Base-by-base conservation (phyloP, 2,113 vertebrate species). In the Hoplias malabaricus region DNA sequence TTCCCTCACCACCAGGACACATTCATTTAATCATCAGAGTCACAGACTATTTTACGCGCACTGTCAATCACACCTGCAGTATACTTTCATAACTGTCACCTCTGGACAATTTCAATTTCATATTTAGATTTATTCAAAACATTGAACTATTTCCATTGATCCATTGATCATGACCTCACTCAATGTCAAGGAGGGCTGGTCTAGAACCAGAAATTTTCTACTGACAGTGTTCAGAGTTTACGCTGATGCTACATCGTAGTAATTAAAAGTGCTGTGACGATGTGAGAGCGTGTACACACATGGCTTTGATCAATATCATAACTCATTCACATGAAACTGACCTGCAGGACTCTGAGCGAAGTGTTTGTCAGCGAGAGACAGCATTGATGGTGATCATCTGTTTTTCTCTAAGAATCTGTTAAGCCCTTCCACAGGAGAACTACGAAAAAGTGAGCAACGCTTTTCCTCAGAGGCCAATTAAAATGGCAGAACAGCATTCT, bases 381-480 rank as follows among this genome's bases (percentile, higher is more conserved):
- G 19, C 48, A 23, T 27, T 0, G 1, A 19, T 2, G 25, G 38
- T 21, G 2, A 46, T 46, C 7, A 61, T 73, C 31, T 19, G 43
- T n/a, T 57, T 48, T 29, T 48, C 42, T 74, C 42, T 74, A 53
- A 36, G 36, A n/a, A 21, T n/a, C 43, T 6, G 21, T 19, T 9
- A 16, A 69, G 5, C 27, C 5, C 14, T 62, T 29, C 38, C 48
- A 62, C 7, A 25, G 73, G 53, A 54, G 63, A 82, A 11, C n/a
- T 1, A 77, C 78, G 78, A 78, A 71, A n/a, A 68, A 62, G 85
- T 80, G 78, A 78, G 80, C 83, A 83, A 84, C 80, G 73, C 0
- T 33, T 83, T 78, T 86, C 77, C 36, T 80, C 81, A 78, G 84
- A 14, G 65, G 86, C 88, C 88, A 90, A 91, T 90, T 90, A 90